Evolutionary conservation across 2,113 vertebrate species (phyloP), one percentile per base, ranked within the genome.

Genomic region (Neofelis nebulosa): DNA sequence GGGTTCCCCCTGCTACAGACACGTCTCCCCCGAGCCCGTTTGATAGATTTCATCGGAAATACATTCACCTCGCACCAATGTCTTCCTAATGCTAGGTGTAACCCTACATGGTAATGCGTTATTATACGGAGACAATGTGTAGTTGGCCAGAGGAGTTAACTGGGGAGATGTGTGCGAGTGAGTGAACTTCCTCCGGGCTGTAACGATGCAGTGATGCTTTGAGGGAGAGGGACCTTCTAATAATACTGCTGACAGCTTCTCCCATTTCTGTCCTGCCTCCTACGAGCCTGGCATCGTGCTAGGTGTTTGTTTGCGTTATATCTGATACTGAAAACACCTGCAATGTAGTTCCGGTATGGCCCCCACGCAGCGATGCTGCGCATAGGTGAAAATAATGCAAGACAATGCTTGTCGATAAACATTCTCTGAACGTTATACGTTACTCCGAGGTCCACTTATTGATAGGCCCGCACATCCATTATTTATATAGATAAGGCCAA

Each of bases 401-500:
- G n/a, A 36, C 5, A 18, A 45, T 1, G 19, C 80, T 57, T 57
- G 16, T 73, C 45, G 31, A 19, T 52, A 61, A 63, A 41, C 31
- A 74, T 74, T 21, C 25, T 88, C 16, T 25, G 16, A 23, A 91
- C 61, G 55, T 45, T 16, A 45, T 0, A 1, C 1, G 1, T 33
- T 18, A 11, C 52, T 80, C 81, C 65, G 33, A 94, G 71, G 66
- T 57, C 18, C 16, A 68, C 29, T 57, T 82, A 87, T 5, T 13
- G 91, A 81, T 57, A 95, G 50, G 7, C 2, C 52, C 12, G 29
- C 3, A 50, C 31, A 85, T 85, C 86, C 94, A 80, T 95, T 92
- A 94, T 94, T 90, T 97, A 82, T 90, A 69, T n/a, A 61, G 71
- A 90, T 41, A 79, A 81, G 38, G 21, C 50, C 63, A n/a, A 61